Conservation (phyloP, 1,140 invertebrate species). For the Riptortus pedestris region DNA sequence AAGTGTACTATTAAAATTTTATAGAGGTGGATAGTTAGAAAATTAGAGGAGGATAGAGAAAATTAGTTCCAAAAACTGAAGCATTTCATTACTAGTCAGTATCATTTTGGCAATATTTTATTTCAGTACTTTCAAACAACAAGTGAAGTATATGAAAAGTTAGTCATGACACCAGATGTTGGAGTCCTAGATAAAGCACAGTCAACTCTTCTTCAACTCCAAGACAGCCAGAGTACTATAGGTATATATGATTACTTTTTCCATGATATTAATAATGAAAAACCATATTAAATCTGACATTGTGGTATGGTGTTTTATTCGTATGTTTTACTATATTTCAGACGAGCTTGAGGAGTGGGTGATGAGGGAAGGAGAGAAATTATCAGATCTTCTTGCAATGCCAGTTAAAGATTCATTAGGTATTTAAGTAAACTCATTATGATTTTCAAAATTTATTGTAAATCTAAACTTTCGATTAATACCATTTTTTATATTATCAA, state of each 20-base stretch:
- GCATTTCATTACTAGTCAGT: too few relatives aligned
- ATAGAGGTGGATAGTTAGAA: too few relatives aligned
- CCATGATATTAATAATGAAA: slow-evolving; percentile 33
- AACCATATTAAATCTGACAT: not conserved
- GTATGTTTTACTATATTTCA: too few relatives aligned
- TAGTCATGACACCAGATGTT: slow-evolving; percentile 49
- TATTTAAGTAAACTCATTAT: slow-evolving; percentile 35
- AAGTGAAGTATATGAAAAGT: slow-evolving; percentile 53
- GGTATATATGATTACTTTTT: slow-evolving; percentile 31
- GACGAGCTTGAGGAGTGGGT: slow-evolving; percentile 55
- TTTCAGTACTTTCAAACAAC: slow-evolving; percentile 51
- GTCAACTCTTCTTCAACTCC: slow-evolving; percentile 44
- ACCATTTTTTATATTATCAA: too few relatives aligned
- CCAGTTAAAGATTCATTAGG: slow-evolving; percentile 63
- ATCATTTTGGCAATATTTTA: slow-evolving; percentile 6
- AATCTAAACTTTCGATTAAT: too few relatives aligned
- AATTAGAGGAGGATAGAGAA: too few relatives aligned
- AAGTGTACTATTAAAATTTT: too few relatives aligned
- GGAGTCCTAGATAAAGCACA: slow-evolving; percentile 45
- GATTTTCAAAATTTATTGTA: not conserved
- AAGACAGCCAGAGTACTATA: slow-evolving; percentile 39
- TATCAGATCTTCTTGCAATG: slow-evolving; percentile 66
- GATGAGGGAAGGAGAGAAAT: slow-evolving; percentile 63
- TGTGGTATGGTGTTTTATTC: not conserved
- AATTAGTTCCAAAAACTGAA: too few relatives aligned